Evolutionary conservation across 2,888 invertebrate genomes (phyloP).

Genomic region (Papilio protenor): DNA sequence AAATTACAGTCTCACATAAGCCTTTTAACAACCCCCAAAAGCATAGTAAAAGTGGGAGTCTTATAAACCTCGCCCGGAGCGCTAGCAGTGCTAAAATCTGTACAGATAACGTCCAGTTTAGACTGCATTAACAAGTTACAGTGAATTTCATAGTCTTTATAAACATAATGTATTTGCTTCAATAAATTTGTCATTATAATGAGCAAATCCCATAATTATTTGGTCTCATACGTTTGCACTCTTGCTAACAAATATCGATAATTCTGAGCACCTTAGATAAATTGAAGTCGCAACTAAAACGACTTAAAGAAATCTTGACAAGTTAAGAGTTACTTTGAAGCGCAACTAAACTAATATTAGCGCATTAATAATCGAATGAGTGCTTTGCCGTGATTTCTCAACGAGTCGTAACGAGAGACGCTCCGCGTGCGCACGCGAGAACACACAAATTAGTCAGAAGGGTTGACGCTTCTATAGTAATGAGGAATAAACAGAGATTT

Average conservation of each 20-base stretch:
- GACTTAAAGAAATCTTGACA: constrained; percentile 37
- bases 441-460: constrained; percentile 50
- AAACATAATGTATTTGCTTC: background rate
- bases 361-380: constrained; percentile 52
- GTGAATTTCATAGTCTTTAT: background rate
- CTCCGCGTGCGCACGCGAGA: constrained; percentile 48
- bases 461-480: constrained; percentile 45
- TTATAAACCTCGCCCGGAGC: too few relatives aligned
- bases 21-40: too few relatives aligned
- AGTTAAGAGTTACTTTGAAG: constrained; percentile 51
- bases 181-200: constrained; percentile 14
- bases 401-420: constrained; percentile 56
- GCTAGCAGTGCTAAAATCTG: too few relatives aligned
- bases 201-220: constrained; percentile 22
- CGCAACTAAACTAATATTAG: constrained; percentile 52
- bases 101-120: background rate
- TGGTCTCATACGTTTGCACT: constrained; percentile 2
- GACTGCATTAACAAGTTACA: background rate
- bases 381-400: constrained; percentile 54
- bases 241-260: constrained; percentile 8
- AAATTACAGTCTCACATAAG: too few relatives aligned
- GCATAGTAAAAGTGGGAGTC: too few relatives aligned
- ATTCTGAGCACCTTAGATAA: constrained; percentile 21
- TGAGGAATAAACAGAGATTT: background rate
- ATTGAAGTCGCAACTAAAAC: constrained; percentile 19